Percentiles rank a stretch among this genome's conserved stretches.
These are phyloP conservation scores for Machimus atricapillus DNA, from an alignment of 2,888 invertebrate species.

Conservation along the genomic window DNA sequence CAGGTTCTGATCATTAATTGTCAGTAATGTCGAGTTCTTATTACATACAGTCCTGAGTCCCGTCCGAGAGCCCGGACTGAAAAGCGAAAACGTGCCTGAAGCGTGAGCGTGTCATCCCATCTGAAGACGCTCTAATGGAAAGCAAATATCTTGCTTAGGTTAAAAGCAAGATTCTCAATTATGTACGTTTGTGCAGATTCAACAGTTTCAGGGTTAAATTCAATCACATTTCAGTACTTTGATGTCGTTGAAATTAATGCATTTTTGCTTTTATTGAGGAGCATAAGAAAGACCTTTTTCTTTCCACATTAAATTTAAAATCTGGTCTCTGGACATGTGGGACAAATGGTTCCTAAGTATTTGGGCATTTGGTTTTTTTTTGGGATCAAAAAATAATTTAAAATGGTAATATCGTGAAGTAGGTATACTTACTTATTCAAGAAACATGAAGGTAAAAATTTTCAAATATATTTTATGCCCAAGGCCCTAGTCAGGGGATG, in stretches of 20 bases:
- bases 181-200: background rate
- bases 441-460: too few relatives aligned
- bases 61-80: background rate
- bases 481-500: too few relatives aligned
- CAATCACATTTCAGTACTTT: background rate
- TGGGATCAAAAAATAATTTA: background rate
- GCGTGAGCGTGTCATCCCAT: background rate
- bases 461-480: too few relatives aligned
- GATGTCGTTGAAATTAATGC: background rate
- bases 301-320: background rate
- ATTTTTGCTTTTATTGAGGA: background rate
- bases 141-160: background rate
- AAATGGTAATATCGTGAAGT: too few relatives aligned
- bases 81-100: background rate
- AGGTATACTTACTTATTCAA: too few relatives aligned
- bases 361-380: background rate
- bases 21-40: background rate
- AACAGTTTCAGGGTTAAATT: background rate
- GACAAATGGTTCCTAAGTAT: too few relatives aligned
- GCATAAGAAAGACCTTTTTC: background rate
- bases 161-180: background rate
- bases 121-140: background rate
- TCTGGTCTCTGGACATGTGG: background rate
- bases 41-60: background rate
- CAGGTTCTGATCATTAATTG: background rate